Evolutionary conservation across 2,113 vertebrate species (phyloP).

Genomic region (Sylvia atricapilla): DNA sequence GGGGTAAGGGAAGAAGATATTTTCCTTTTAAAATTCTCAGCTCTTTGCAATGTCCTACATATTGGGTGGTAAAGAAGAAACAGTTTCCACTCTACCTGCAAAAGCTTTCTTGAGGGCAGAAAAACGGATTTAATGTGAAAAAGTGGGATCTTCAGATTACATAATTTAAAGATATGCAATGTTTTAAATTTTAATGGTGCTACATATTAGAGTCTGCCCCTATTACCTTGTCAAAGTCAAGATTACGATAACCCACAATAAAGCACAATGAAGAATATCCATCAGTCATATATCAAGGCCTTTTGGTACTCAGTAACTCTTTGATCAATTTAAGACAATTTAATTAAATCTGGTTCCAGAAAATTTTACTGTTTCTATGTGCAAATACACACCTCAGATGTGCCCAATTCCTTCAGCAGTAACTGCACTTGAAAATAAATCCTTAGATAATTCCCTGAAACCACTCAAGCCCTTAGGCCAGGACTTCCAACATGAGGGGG

Average conservation of each 20-base stretch:
- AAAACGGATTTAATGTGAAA: not conserved
- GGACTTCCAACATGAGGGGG: not conserved
- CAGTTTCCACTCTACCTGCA: not conserved
- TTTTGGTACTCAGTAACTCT: not conserved
- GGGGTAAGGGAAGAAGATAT: not conserved
- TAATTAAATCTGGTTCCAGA: not conserved
- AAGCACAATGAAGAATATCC: not conserved
- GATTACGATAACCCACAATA: not conserved
- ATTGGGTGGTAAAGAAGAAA: not conserved
- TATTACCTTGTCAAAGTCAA: not conserved
- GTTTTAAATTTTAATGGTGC: not conserved
- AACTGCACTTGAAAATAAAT: not conserved
- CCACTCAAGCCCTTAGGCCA: not conserved
- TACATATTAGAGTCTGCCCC: not conserved
- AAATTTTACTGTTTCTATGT: not conserved
- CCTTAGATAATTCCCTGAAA: not conserved
- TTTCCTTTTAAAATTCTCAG: not conserved
- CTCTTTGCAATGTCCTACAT: not conserved
- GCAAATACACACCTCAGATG: not conserved
- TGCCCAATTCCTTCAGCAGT: not conserved
- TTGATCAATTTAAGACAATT: conserved; percentile 20
- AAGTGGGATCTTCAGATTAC: not conserved
- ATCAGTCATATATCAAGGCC: not conserved
- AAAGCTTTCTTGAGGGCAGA: conserved; percentile 7
- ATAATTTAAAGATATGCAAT: not conserved